A percentile compares a stretch with the other conserved stretches of the same genome.
phyloP scores from a whole-genome alignment of 2,113 vertebrate species.

The Asarcornis scutulata region DNA sequence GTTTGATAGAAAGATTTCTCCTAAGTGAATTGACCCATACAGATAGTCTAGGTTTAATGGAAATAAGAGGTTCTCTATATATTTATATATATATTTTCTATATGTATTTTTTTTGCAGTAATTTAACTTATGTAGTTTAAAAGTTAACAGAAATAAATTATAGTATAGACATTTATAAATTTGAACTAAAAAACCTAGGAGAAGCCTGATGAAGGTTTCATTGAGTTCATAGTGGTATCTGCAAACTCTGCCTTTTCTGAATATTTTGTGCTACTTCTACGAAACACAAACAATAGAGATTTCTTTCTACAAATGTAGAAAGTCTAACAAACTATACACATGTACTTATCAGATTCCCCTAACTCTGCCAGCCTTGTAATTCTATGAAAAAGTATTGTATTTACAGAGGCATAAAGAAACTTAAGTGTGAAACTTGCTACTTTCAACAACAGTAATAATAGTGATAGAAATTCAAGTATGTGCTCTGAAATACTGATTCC shows the following conservation, averaged over 20 bases:
- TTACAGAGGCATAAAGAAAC: background rate
- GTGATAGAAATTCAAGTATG: background rate
- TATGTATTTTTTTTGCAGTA: background rate
- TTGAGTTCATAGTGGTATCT: fast-evolving
- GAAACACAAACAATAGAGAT: background rate
- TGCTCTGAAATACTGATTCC: background rate
- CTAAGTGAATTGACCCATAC: background rate
- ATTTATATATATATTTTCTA: too few relatives aligned
- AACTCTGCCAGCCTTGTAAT: background rate
- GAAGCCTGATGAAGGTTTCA: background rate
- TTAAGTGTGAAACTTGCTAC: background rate
- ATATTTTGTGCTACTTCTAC: background rate
- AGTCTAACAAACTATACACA: background rate
- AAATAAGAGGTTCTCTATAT: background rate
- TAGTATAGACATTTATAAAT: background rate
- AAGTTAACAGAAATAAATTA: background rate
- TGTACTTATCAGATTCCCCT: background rate
- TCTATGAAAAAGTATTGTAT: background rate
- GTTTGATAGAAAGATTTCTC: background rate
- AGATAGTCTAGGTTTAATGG: background rate
- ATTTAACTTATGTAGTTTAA: background rate
- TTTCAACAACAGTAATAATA: background rate
- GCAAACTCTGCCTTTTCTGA: background rate
- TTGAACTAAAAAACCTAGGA: background rate
- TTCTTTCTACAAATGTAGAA: too few relatives aligned